A percentile compares a stretch with the other conserved stretches of the same genome.
Conservation (phyloP, 2,113 vertebrate genomes). For the Dicentrarchus labrax region DNA sequence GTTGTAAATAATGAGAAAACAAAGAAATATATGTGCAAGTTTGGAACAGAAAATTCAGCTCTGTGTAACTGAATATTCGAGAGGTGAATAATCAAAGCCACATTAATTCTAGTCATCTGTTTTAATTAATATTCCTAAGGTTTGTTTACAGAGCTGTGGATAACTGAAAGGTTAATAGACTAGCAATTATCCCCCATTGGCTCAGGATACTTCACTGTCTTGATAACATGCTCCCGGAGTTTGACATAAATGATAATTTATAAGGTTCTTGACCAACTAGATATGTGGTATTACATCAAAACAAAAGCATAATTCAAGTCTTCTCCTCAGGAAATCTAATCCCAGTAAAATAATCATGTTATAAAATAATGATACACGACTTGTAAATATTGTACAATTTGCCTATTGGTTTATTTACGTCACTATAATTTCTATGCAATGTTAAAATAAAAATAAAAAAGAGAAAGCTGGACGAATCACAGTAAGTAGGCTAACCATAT, state of each 20-base stretch:
- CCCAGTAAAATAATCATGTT: too few species aligned
- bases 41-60: neutral
- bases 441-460: too few species aligned
- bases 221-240: neutral
- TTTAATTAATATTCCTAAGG: conserved; percentile 27
- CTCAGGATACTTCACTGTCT: neutral
- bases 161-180: conserved; percentile 38
- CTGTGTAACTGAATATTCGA: neutral
- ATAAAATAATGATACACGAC: too few species aligned
- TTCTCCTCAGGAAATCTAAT: too few species aligned
- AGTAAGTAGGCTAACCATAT: too few species aligned
- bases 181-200: conserved; percentile 1
- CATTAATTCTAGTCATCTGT: conserved; percentile 17
- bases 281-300: conserved; percentile 1
- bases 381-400: too few species aligned
- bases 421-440: too few species aligned
- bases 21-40: neutral
- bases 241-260: conserved; percentile 19
- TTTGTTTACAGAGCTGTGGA: conserved; percentile 24
- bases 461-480: too few species aligned
- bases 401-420: too few species aligned
- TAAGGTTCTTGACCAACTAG: neutral
- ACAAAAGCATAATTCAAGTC: neutral
- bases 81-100: conserved; percentile 7
- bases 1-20: neutral